Evolutionary conservation across 2,888 invertebrate species (phyloP).

Genomic region (Drosophila dives): DNA sequence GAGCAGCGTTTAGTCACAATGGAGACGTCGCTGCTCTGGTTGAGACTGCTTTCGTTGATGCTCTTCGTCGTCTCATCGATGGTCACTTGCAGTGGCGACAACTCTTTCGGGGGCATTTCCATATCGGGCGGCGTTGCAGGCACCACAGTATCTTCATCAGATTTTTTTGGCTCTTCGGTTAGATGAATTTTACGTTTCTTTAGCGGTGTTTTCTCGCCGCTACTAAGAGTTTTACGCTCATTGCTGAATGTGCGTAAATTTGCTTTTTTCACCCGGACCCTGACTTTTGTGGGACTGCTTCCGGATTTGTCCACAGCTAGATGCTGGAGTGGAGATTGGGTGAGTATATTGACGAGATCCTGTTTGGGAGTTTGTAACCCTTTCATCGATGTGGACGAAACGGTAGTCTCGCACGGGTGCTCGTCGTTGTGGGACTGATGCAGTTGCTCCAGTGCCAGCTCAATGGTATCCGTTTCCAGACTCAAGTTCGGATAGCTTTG

Average conservation of each 20-base stretch:
- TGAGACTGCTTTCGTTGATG: constrained; percentile 10
- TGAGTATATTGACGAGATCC: constrained; percentile 44
- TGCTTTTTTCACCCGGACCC: constrained; percentile 6
- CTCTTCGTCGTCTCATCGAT: constrained; percentile 62
- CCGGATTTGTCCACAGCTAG: neutral
- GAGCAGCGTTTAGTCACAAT: constrained; percentile 72
- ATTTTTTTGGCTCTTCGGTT: neutral
- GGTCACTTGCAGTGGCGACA: constrained; percentile 37
- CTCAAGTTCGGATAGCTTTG: constrained; percentile 32
- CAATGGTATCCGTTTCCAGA: constrained; percentile 51
- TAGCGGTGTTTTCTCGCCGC: constrained; percentile 28
- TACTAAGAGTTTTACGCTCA: neutral
- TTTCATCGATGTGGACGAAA: constrained; percentile 63
- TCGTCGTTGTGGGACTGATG: constrained; percentile 37
- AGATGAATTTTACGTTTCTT: constrained; percentile 46
- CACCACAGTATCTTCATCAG: neutral
- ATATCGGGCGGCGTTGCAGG: constrained; percentile 17
- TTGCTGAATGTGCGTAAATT: neutral
- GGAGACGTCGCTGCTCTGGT: constrained; percentile 25
- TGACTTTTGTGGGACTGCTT: constrained; percentile 12
- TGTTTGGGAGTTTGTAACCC: constrained; percentile 24
- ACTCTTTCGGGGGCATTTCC: neutral
- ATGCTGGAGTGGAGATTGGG: constrained; percentile 38
- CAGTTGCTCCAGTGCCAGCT: constrained; percentile 47
- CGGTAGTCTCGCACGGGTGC: constrained; percentile 58